Base-by-base conservation (phyloP, 2,888 invertebrate species). In the Agonopterix arenella region DNA sequence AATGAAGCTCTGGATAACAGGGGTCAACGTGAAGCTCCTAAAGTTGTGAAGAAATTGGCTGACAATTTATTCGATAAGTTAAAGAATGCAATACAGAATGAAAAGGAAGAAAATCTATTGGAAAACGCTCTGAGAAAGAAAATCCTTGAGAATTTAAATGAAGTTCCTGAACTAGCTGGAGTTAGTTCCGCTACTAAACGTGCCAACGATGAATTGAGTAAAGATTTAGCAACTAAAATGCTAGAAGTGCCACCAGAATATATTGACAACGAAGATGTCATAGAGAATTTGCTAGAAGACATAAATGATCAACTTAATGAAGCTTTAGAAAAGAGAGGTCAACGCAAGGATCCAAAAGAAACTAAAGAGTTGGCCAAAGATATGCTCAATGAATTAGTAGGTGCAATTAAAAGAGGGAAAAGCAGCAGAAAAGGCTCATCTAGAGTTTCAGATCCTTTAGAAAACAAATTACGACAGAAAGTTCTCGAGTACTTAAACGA, bases 1-100 rank as follows among this genome's bases (percentile, higher is more conserved):
- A 54, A 59, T 36, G 51, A 48, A 7, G 49, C 60, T 41, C 44
- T 58, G 28, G 46, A 50, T 16, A 51, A 48, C 1, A 49, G 42
- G 28, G 48, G 49, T 37, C 11, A 9, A 8, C 16, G 28, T 10
- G 28, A 62, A 10, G 51, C 56, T 46, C 36, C 50, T 11, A 51
- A 48, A 52, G 51, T 46, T 0, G 59, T 55, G 47, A 16, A 41
- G 2, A 48, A 56, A 36, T 38, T 64, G 38, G 44, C 54, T 13
- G 47, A 52, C 41, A 53, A 52, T n/a, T 44, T 57, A 18, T 8
- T 57, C 2, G 16, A 11, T 8, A 52, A 42, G 11, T 48, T 54
- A 13, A 9, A 8, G 8, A n/a, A 40, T 8, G 5, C 45, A 45
- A 10, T 52, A n/a, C 11, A 46, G 44, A 11, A 16, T 38, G 45